These are phyloP conservation scores for Drosophila sechellia DNA, from an alignment of 1,140 invertebrate genomes.

Conservation along the genomic window DNA sequence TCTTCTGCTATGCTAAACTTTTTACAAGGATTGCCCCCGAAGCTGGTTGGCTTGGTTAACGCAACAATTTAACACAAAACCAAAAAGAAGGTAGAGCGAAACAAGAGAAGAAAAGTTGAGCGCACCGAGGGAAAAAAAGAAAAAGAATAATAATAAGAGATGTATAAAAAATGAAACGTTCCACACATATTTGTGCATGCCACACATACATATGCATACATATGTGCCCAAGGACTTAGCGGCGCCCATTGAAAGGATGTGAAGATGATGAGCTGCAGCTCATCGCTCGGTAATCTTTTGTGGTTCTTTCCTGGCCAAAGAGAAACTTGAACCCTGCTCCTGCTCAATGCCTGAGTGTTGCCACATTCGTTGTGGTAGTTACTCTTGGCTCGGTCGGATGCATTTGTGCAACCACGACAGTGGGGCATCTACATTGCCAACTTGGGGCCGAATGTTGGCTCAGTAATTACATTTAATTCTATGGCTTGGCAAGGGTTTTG, in stretches of 20 bases:
- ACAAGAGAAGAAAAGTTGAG: conserved; percentile 26
- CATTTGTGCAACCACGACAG: conserved; percentile 3
- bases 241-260: conserved; percentile 42
- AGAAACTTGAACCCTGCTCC: conserved; percentile 66
- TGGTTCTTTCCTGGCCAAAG: conserved; percentile 55
- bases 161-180: conserved; percentile 14
- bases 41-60: conserved; percentile 52
- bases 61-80: conserved; percentile 74
- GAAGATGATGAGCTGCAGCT: conserved; percentile 66
- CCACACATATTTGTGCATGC: conserved; percentile 48
- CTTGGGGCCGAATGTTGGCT: conserved; percentile 13
- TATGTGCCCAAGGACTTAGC: conserved; percentile 48
- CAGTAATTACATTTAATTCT: conserved; percentile 19
- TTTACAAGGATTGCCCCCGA: conserved; percentile 73
- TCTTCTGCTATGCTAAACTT: conserved; percentile 73
- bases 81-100: conserved; percentile 50
- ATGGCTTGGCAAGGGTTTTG: background rate
- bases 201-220: background rate
- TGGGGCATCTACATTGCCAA: background rate
- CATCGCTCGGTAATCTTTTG: conserved; percentile 71
- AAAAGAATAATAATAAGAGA: background rate
- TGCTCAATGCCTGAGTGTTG: conserved; percentile 55
- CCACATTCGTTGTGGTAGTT: conserved; percentile 38
- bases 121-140: too few species aligned
- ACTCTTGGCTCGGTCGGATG: conserved; percentile 16